Base-by-base conservation (phyloP, 2,888 invertebrate genomes). In the Ichneumoninae sp. region DNA sequence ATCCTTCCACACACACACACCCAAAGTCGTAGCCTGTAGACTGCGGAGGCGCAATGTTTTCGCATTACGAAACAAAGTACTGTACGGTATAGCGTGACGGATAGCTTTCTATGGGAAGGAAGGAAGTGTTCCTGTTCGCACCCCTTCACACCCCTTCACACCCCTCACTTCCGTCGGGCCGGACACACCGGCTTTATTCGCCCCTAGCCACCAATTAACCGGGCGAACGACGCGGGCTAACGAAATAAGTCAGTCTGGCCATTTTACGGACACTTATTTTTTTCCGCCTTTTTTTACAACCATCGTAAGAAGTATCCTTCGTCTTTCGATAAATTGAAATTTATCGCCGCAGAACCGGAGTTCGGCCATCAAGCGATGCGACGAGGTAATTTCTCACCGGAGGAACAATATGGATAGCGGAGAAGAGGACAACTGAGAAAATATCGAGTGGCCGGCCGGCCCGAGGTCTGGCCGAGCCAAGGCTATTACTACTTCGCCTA, bases 21-120 rank as follows among this genome's bases (percentile, higher is more conserved):
- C 47, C 60, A 68, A 19, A 44, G 54, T 70, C 33, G 26, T 66
- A 70, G 57, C 7, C 62, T 66, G 26, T 78, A 78, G 70, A 76
- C 66, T 52, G 66, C 40, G 83, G 84, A 80, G 86, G 88, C 83
- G 86, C 90, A 88, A 89, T 91, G 89, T 91, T 90, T 91, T 89
- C 89, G 88, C 84, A 90, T 89, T 89, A 90, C 89, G 88, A 87
- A 87, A 84, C 86, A 90, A 90, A 89, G 89, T 89, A 88, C 87
- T 86, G 87, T 86, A 71, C 69, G 72, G 66, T 69, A 52, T 82
- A 75, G 66, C 77, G 50, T 86, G 71, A 44, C 44, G 26, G 40
- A 71, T n/a, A n/a, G 72, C 78, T 47, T 75, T 19, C 50, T 22
- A 26, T 22, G 26, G 30, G 7, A 30, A 62, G 60, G 40, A 40